These are phyloP conservation scores for Luperina nickerlii DNA, from an alignment of 2,888 invertebrate species.

Conservation along the genomic window DNA sequence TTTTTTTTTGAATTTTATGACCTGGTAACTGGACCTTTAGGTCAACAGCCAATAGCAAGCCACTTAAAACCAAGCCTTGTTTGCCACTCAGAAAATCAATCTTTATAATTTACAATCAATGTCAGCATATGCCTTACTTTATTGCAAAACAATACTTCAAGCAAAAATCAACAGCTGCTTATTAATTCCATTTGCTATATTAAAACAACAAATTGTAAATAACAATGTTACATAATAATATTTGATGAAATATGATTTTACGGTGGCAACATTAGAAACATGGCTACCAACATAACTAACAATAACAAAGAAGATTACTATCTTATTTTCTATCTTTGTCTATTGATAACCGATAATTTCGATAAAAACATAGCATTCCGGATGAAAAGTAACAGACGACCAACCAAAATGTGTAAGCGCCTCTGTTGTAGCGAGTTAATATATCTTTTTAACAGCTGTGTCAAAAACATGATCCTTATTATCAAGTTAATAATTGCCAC, in stretches of 20 bases:
- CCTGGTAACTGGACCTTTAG: too few relatives aligned
- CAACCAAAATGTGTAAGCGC: background rate
- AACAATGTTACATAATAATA: background rate
- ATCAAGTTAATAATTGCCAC: constrained; percentile 11
- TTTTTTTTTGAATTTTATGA: too few relatives aligned
- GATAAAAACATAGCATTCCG: background rate
- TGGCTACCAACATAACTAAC: constrained; percentile 29
- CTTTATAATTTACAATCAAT: background rate
- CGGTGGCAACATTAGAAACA: constrained; percentile 38
- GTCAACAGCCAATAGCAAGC: constrained; percentile 7
- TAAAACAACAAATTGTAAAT: background rate
- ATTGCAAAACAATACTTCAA: background rate
- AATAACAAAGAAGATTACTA: constrained; percentile 24
- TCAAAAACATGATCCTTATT: background rate
- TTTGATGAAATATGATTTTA: background rate
- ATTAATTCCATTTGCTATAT: too few relatives aligned
- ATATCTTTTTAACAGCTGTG: background rate
- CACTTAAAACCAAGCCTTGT: background rate
- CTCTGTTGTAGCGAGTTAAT: background rate
- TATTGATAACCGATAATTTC: constrained; percentile 51
- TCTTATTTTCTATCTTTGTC: constrained; percentile 62
- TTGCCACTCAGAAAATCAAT: constrained; percentile 33
- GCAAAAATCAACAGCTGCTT: background rate
- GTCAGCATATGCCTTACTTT: background rate
- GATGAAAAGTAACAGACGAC: background rate